Percentiles rank a stretch among this genome's conserved stretches.
Conservation (phyloP, 2,113 vertebrate genomes). For the Leucopternis melanops region DNA sequence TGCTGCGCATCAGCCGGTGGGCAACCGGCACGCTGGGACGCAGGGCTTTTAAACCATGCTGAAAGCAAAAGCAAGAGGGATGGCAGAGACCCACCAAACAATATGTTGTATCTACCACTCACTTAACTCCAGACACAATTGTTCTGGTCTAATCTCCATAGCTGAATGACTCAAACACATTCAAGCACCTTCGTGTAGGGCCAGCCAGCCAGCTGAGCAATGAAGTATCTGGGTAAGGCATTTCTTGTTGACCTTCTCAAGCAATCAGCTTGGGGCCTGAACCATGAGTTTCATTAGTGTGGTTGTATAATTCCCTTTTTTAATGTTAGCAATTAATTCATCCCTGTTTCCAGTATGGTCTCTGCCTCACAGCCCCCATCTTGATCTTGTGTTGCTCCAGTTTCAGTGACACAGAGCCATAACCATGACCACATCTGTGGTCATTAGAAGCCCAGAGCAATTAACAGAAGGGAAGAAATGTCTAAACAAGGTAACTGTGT, state of each 20-base stretch:
- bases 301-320: neutral
- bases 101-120: too few species aligned
- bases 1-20: neutral
- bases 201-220: neutral
- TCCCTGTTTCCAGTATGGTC: neutral
- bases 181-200: neutral
- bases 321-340: neutral
- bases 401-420: neutral
- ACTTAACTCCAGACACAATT: neutral
- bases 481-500: neutral
- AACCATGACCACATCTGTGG: neutral
- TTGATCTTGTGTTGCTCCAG: neutral
- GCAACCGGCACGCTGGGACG: rapidly evolving
- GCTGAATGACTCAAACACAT: neutral
- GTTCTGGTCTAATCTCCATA: neutral
- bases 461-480: neutral
- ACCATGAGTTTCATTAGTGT: neutral
- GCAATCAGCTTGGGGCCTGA: neutral
- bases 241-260: neutral
- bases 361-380: neutral
- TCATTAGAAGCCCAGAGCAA: neutral
- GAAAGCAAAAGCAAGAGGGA: neutral
- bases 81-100: neutral
- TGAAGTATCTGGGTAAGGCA: neutral
- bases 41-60: neutral